Percentiles rank a stretch among this genome's conserved stretches.
Conservation (phyloP, 2,113 vertebrate genomes). For the Plectropomus leopardus region DNA sequence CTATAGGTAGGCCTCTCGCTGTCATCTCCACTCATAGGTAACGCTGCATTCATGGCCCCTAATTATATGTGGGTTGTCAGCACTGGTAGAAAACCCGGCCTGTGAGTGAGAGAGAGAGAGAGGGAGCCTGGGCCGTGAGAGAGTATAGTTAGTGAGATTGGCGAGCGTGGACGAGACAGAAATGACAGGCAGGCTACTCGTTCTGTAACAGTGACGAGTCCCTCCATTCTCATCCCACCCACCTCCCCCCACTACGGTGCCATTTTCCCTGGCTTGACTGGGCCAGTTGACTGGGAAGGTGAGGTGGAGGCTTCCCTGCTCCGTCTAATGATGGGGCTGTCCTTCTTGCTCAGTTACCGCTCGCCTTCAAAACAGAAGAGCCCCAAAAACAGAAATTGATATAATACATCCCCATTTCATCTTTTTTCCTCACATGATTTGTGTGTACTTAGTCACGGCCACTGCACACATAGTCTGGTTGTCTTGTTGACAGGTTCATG, state of each 20-base stretch:
- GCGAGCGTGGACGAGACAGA: slow-evolving; percentile 79
- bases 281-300: slow-evolving; percentile 71
- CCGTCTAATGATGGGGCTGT: slow-evolving; percentile 68
- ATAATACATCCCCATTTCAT: slow-evolving; percentile 58
- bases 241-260: slow-evolving; percentile 15
- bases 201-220: slow-evolving; percentile 51
- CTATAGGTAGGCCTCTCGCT: slow-evolving; percentile 82
- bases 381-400: slow-evolving; percentile 66
- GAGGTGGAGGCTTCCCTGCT: slow-evolving; percentile 56
- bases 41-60: slow-evolving; percentile 78
- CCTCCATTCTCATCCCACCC: slow-evolving; percentile 30
- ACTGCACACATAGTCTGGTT: slow-evolving; percentile 69
- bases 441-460: slow-evolving; percentile 68
- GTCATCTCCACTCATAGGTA: slow-evolving; percentile 87
- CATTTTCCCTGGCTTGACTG: slow-evolving; percentile 38
- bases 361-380: slow-evolving; percentile 62
- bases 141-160: slow-evolving; percentile 86
- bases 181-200: slow-evolving; percentile 84
- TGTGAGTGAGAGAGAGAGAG: slow-evolving; percentile 48
- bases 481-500: slow-evolving; percentile 59
- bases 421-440: slow-evolving; percentile 52
- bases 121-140: slow-evolving; percentile 53
- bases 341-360: slow-evolving; percentile 57
- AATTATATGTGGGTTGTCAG: slow-evolving; percentile 88
- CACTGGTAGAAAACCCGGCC: slow-evolving; percentile 74